Evolutionary conservation across 2,888 invertebrate species (phyloP).

Genomic region (Cephalotes varians): DNA sequence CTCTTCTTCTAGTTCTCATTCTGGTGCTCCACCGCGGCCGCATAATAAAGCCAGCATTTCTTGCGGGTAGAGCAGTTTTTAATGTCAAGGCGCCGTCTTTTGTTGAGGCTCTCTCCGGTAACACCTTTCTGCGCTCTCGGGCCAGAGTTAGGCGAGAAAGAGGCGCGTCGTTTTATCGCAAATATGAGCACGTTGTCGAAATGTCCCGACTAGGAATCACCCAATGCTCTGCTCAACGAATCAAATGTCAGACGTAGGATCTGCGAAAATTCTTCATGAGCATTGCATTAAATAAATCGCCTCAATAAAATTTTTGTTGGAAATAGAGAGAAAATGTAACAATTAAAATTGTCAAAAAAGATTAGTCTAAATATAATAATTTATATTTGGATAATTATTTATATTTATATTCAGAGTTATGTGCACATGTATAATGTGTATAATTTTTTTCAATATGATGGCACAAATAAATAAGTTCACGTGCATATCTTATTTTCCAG

Average conservation of each 20-base stretch:
- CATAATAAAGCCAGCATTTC: slow-evolving; percentile 45
- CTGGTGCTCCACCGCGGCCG: slow-evolving; percentile 7
- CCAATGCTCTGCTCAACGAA: background rate
- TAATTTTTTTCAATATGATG: background rate
- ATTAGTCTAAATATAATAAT: background rate
- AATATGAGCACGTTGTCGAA: slow-evolving; percentile 36
- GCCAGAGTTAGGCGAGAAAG: slow-evolving; percentile 38
- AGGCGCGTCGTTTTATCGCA: slow-evolving; percentile 30
- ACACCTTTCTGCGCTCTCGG: slow-evolving; percentile 50
- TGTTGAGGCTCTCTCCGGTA: slow-evolving; percentile 47
- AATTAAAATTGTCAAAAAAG: background rate
- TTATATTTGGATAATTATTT: background rate
- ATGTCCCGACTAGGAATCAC: slow-evolving; percentile 7
- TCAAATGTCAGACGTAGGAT: slow-evolving; percentile 16
- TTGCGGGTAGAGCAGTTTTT: slow-evolving; percentile 61
- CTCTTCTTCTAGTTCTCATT: slow-evolving; percentile 8
- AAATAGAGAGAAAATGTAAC: background rate
- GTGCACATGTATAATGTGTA: background rate
- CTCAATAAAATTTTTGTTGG: background rate
- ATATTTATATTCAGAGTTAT: background rate
- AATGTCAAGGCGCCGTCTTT: slow-evolving; percentile 75
- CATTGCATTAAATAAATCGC: background rate
- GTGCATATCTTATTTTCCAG: slow-evolving; percentile 16
- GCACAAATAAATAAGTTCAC: background rate
- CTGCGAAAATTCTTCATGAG: background rate